Conservation (phyloP, 2,113 vertebrate species). For the Dasyprocta punctata region DNA sequence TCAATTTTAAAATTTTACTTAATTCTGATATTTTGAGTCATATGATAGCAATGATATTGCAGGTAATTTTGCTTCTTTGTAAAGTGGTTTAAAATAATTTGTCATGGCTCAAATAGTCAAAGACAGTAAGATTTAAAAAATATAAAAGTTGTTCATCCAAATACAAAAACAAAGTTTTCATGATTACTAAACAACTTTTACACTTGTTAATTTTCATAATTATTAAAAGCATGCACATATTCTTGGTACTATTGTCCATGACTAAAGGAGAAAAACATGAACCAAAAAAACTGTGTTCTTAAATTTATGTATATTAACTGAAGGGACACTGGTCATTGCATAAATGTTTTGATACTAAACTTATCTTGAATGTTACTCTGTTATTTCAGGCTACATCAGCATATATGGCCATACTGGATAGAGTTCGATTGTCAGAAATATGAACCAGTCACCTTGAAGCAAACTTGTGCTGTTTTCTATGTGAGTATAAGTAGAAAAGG, state of each 20-base stretch:
- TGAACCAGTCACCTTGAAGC: not conserved
- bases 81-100: not conserved
- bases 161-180: not conserved
- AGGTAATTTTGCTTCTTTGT: not conserved
- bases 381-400: not conserved
- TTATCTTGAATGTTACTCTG: not conserved
- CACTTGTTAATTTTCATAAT: not conserved
- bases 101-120: not conserved
- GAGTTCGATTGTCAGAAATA: not conserved
- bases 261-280: not conserved
- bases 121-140: not conserved
- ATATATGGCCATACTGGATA: not conserved
- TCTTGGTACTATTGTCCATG: not conserved
- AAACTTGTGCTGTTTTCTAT: not conserved
- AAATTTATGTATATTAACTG: not conserved
- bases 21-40: not conserved
- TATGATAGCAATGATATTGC: not conserved
- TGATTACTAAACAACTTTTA: not conserved
- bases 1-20: not conserved
- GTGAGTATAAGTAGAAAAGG: not conserved
- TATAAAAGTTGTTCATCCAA: not conserved
- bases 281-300: not conserved
- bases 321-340: not conserved
- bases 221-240: not conserved
- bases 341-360: not conserved